Percentiles rank a stretch among this genome's conserved stretches.
Evolutionary conservation across 2,113 vertebrate species (phyloP).

Genomic region (Cygnus atratus): DNA sequence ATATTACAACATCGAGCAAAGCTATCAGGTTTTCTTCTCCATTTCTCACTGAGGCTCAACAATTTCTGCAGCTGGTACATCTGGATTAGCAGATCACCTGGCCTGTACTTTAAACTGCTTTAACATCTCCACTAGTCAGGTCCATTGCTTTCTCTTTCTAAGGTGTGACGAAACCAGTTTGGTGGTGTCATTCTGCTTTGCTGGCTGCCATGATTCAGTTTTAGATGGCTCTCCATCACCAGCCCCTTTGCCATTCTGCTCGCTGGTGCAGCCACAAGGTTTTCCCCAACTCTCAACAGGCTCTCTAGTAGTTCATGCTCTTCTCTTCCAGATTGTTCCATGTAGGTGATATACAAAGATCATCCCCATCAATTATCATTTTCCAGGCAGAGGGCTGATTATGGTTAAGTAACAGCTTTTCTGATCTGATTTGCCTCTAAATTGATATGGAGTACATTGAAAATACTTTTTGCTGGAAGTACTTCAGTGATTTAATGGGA

Average conservation of each 20-base stretch:
- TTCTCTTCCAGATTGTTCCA: not conserved
- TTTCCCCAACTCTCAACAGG: not conserved
- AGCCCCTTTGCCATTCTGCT: not conserved
- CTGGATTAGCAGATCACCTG: not conserved
- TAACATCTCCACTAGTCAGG: not conserved
- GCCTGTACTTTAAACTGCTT: not conserved
- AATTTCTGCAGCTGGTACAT: not conserved
- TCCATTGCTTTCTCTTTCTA: not conserved
- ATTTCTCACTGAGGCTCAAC: not conserved
- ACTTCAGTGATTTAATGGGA: not conserved
- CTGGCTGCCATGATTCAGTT: not conserved
- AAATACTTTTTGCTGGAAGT: not conserved
- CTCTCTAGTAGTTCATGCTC: accelerated
- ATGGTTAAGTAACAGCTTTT: not conserved
- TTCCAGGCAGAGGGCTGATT: not conserved
- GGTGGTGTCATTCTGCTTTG: not conserved
- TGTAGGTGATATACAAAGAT: not conserved
- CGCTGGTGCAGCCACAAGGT: not conserved
- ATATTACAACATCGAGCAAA: not conserved
- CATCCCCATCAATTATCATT: not conserved
- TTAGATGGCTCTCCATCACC: accelerated
- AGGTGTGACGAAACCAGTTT: not conserved
- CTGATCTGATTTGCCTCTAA: not conserved
- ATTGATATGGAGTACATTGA: accelerated
- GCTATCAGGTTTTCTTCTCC: not conserved